Conservation (phyloP, 2,888 invertebrate species). For the Xestobium rufovillosum region DNA sequence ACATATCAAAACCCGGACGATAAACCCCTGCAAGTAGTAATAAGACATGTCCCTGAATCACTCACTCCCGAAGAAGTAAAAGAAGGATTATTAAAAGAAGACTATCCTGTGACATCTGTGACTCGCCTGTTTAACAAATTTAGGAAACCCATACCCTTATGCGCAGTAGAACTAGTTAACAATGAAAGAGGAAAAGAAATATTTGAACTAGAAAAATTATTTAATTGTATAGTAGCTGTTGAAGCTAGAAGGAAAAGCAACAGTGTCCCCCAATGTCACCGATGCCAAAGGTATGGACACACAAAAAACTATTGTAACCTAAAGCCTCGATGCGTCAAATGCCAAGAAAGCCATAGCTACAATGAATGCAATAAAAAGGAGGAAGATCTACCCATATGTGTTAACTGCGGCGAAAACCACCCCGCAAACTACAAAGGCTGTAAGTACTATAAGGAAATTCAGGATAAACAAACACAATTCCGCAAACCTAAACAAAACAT, state of each 20-base stretch:
- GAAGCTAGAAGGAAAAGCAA: conserved; percentile 1
- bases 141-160: not conserved
- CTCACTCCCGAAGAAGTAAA: not conserved
- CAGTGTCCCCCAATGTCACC: not conserved
- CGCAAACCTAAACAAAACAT: not conserved
- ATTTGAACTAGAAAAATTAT: conserved; percentile 1
- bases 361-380: not conserved
- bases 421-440: not conserved
- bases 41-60: not conserved
- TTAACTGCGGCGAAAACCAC: conserved; percentile 1
- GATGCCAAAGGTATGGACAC: conserved; percentile 1
- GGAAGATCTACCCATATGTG: not conserved
- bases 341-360: not conserved
- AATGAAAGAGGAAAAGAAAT: not conserved
- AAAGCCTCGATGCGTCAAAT: conserved; percentile 1
- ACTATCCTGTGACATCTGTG: not conserved
- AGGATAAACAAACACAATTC: not conserved
- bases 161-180: not conserved
- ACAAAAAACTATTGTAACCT: conserved; percentile 1
- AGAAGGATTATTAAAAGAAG: not conserved
- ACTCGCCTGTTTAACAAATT: conserved; percentile 1
- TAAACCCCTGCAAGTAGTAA: not conserved
- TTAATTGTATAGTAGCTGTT: not conserved
- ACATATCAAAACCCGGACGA: conserved; percentile 1
- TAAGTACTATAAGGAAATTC: not conserved